phyloP scores from a whole-genome alignment of 30 jellyfish, hydroid and myxozoan genomes.

The Cassiopea xamachana region DNA sequence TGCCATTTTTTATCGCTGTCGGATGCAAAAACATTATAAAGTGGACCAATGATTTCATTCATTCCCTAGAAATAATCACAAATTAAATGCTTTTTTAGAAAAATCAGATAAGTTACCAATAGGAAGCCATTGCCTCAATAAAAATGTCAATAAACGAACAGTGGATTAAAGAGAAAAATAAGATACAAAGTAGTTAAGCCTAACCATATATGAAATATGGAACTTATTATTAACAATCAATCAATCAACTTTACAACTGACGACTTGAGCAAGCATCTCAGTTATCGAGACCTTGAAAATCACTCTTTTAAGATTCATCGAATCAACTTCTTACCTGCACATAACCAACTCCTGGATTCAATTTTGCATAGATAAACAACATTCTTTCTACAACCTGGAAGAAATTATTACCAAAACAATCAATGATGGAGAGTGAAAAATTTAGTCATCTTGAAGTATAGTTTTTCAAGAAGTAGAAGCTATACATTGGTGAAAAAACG shows the following conservation, averaged over 20 bases:
- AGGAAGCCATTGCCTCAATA: too few species aligned
- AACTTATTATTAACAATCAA: not conserved
- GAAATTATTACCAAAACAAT: not conserved
- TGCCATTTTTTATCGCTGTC: slow-evolving; percentile 90
- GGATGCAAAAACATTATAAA: slow-evolving; percentile 90
- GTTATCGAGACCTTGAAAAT: not conserved
- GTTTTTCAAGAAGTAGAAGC: too few species aligned
- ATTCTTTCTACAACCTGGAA: slow-evolving; percentile 92
- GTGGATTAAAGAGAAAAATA: too few species aligned
- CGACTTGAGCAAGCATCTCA: not conserved
- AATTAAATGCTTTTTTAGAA: not conserved
- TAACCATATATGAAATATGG: too few species aligned
- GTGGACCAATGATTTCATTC: slow-evolving; percentile 96
- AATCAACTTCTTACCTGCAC: slow-evolving; percentile 79
- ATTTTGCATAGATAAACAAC: slow-evolving; percentile 92
- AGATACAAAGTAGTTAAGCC: too few species aligned
- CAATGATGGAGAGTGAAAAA: not conserved
- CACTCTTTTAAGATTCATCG: too few species aligned
- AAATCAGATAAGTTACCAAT: not conserved
- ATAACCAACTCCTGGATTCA: slow-evolving; percentile 92
- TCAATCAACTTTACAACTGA: not conserved
- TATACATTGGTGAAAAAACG: too few species aligned
- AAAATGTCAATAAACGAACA: too few species aligned
- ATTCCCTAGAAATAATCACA: slow-evolving; percentile 76
- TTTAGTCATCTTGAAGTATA: too few species aligned